Base-by-base conservation (phyloP, 2,888 invertebrate genomes). In the Trilocha varians region DNA sequence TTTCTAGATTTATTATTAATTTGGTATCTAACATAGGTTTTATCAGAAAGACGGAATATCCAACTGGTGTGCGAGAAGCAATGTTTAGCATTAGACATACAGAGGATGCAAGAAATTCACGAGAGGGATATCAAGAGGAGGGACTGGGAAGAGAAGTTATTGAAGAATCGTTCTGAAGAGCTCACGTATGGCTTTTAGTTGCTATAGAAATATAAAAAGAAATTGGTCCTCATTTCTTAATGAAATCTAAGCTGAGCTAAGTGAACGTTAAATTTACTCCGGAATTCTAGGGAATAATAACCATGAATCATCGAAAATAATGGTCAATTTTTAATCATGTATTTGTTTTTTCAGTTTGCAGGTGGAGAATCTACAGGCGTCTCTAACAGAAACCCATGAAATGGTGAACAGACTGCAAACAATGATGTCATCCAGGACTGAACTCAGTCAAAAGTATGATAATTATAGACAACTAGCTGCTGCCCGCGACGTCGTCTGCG, bases 41-140 rank as follows among this genome's bases (percentile, higher is more conserved):
- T 80, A 13, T 88, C 88, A 36, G 89, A 90, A 60, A 83, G 87
- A 38, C 80, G 87, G 11, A 88, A 88, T 50, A 84, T 88, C 1
- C 88, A 89, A 53, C 56, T 89, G 18, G 73, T 76, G 3, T 85
- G 88, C 25, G 89, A 90, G 54, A 88, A 87, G 51, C 89, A 91
- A 53, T 80, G 79, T 42, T 59, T 90, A 1, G 86, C 87, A 16
- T 73, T 86, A 44, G 89, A 91, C 53, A 70, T 91, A 39, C 87
- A 89, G 35, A 82, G 88, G 40, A 70, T 89, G 50, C 87, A 88
- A 38, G 78, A 82, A 25, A 70, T 75, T 13, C 88, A 88, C 48
- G 76, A 88, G 36, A 75, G 88, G 40, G 90, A 90, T 45, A 75
- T 79, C 2, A 87, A 88, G 51, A 75, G 87, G 8, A 69, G 88